Conservation (phyloP, 1,140 invertebrate species). For the Aphidius gifuensis region DNA sequence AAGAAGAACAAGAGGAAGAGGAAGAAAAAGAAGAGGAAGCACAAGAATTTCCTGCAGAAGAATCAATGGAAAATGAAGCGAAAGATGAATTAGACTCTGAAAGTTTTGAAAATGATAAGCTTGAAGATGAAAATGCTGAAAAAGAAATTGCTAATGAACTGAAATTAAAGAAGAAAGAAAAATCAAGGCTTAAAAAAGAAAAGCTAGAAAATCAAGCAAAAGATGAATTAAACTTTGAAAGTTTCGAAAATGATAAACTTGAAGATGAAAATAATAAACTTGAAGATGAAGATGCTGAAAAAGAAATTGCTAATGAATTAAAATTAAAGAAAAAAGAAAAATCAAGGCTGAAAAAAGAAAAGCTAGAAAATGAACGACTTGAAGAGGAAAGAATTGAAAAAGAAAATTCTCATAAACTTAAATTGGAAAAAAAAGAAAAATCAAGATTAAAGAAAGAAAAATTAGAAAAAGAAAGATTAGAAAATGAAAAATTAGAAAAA, state of each 20-base stretch:
- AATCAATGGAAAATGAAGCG: no score
- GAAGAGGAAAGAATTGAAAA: no score
- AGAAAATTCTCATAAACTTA: no score
- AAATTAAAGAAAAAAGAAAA: neutral
- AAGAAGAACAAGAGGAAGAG: neutral
- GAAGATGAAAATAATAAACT: neutral
- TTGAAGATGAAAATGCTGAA: neutral
- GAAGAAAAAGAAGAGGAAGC: conserved; percentile 2
- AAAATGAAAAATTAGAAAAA: conserved; percentile 14
- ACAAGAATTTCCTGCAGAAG: neutral
- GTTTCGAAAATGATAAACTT: neutral
- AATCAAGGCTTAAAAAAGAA: conserved; percentile 2
- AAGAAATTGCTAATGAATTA: conserved; percentile 1
- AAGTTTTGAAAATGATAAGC: neutral
- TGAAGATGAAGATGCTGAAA: neutral
- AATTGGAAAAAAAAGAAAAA: neutral
- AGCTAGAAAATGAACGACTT: neutral
- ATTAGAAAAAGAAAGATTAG: neutral
- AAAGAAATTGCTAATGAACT: neutral
- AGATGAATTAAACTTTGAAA: neutral
- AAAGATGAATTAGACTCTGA: neutral
- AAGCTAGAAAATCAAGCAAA: neutral
- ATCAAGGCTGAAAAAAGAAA: neutral
- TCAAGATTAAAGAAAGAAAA: conserved; percentile 4
- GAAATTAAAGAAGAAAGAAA: conserved; percentile 5